Conservation (phyloP, 2,888 invertebrate species). For the Uloborus plumipes region DNA sequence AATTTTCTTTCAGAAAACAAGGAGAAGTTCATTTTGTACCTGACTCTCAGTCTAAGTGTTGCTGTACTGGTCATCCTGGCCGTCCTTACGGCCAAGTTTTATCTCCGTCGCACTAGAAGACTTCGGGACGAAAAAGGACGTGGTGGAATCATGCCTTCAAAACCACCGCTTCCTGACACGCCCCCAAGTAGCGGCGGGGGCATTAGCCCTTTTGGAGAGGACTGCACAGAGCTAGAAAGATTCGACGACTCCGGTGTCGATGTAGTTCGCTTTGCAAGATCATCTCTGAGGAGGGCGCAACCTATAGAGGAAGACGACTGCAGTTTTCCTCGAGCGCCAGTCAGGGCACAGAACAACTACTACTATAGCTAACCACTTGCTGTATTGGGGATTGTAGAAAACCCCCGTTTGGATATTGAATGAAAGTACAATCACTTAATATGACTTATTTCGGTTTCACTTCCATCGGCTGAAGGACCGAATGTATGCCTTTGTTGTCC, state of each 20-base stretch:
- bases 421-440: too few species aligned
- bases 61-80: conserved; percentile 62
- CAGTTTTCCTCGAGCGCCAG: conserved; percentile 49
- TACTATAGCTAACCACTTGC: conserved; percentile 56
- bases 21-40: conserved; percentile 86
- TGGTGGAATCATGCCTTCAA: conserved; percentile 23
- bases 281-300: conserved; percentile 31
- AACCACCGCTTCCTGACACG: conserved; percentile 76
- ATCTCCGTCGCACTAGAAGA: conserved; percentile 51
- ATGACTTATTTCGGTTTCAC: too few species aligned
- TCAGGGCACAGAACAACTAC: conserved; percentile 53
- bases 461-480: too few species aligned
- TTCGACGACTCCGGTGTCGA: conserved; percentile 71
- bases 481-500: too few species aligned
- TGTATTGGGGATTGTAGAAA: too few species aligned
- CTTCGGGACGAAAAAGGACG: not conserved
- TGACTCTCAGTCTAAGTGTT: conserved; percentile 70
- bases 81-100: conserved; percentile 60
- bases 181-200: conserved; percentile 71
- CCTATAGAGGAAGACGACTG: conserved; percentile 51
- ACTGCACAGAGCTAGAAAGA: conserved; percentile 87
- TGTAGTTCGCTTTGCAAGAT: conserved; percentile 44
- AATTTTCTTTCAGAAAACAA: conserved; percentile 77
- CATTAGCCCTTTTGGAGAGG: conserved; percentile 84
- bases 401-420: too few species aligned